Conservation (phyloP, 2,113 vertebrate genomes). For the Scatophagus argus region DNA sequence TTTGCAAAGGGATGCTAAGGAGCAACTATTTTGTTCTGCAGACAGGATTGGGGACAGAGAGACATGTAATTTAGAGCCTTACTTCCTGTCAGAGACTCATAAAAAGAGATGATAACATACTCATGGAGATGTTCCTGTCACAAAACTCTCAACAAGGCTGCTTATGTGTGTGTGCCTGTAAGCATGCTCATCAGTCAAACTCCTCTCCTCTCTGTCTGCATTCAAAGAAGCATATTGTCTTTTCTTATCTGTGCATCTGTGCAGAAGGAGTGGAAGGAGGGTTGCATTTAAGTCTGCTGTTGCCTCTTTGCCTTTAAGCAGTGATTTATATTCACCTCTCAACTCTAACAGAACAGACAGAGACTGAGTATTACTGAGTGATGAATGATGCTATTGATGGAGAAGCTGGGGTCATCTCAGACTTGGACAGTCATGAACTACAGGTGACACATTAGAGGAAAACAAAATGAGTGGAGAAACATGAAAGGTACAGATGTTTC, state of each 20-base stretch:
- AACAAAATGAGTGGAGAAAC: background rate
- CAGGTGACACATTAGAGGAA: background rate
- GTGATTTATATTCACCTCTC: slow-evolving; percentile 70
- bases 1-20: slow-evolving; percentile 31
- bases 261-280: slow-evolving; percentile 48
- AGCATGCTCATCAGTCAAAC: slow-evolving; percentile 49
- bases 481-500: background rate
- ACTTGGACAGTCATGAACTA: background rate
- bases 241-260: slow-evolving; percentile 80
- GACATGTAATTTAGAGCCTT: slow-evolving; percentile 72
- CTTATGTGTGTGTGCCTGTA: slow-evolving; percentile 16
- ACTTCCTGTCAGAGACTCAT: slow-evolving; percentile 78
- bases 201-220: slow-evolving; percentile 42
- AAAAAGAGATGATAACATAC: slow-evolving; percentile 80
- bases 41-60: slow-evolving; percentile 61
- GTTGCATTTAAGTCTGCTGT: slow-evolving; percentile 60
- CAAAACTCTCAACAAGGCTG: slow-evolving; percentile 44
- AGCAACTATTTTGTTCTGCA: slow-evolving; percentile 50
- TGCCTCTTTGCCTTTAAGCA: slow-evolving; percentile 63
- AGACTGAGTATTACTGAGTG: slow-evolving; percentile 21
- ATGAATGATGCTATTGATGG: slow-evolving; percentile 32
- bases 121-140: slow-evolving; percentile 55
- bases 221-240: slow-evolving; percentile 79
- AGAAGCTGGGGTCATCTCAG: slow-evolving; percentile 34
- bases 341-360: slow-evolving; percentile 41